Evolutionary conservation across 1,140 invertebrate genomes (phyloP).

Genomic region (Dendroctonus ponderosae): DNA sequence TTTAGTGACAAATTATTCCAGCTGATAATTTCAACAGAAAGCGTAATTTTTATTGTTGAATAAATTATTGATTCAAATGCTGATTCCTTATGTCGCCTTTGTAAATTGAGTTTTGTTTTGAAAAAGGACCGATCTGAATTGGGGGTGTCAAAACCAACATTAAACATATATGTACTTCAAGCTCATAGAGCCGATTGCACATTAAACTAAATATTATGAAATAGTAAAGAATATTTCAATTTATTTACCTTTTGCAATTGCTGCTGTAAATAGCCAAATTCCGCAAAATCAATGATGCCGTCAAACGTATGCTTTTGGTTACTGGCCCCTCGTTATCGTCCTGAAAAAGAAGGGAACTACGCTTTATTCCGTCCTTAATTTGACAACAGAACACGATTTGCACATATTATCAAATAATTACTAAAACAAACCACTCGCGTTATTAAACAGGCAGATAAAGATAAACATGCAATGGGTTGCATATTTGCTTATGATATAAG

Average conservation of each 20-base stretch:
- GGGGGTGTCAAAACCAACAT: too few relatives aligned
- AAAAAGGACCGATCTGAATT: too few relatives aligned
- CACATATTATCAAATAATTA: too few relatives aligned
- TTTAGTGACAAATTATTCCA: too few relatives aligned
- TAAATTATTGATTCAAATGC: background rate
- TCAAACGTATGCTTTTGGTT: conserved; percentile 97
- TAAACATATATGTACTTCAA: too few relatives aligned
- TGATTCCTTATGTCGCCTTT: too few relatives aligned
- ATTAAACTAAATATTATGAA: conserved; percentile 6
- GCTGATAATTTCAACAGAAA: background rate
- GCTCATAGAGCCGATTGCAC: too few relatives aligned
- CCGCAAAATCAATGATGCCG: conserved; percentile 91
- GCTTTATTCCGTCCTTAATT: background rate
- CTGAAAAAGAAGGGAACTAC: conserved; percentile 54
- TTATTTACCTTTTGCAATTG: conserved; percentile 80
- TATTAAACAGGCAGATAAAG: too few relatives aligned
- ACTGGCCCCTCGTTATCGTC: conserved; percentile 98
- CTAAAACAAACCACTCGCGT: too few relatives aligned
- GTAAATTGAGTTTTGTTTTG: conserved; percentile 1
- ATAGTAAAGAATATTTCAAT: conserved; percentile 27
- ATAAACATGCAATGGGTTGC: too few relatives aligned
- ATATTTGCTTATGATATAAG: too few relatives aligned
- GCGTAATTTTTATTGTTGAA: background rate
- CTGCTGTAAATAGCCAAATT: conserved; percentile 95
- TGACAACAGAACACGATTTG: background rate